phyloP scores from a whole-genome alignment of 1,140 invertebrate species.

The Hypothenemus hampei region DNA sequence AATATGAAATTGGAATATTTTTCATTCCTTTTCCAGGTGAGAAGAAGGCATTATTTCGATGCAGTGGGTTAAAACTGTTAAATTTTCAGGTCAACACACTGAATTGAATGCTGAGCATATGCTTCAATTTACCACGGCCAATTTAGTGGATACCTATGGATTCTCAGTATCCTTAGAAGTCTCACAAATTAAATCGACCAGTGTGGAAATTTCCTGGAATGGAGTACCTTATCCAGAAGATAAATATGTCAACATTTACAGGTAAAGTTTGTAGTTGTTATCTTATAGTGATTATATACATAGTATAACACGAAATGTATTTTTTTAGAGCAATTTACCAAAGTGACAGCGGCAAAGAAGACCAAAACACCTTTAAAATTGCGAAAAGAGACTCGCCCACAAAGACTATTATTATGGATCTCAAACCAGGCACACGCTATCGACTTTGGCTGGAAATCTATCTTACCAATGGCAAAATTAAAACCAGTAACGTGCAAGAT shows the following conservation, averaged over 20 bases:
- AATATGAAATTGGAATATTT: slow-evolving; percentile 71
- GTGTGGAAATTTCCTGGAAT: slow-evolving; percentile 71
- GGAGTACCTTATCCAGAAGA: slow-evolving; percentile 82
- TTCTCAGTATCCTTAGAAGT: slow-evolving; percentile 74
- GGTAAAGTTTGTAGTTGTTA: slow-evolving; percentile 36
- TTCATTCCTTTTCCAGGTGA: slow-evolving; percentile 64
- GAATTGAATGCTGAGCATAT: slow-evolving; percentile 66
- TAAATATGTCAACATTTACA: slow-evolving; percentile 86
- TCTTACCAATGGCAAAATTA: slow-evolving; percentile 81
- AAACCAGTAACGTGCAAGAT: slow-evolving; percentile 82
- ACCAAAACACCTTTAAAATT: slow-evolving; percentile 77
- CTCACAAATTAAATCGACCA: slow-evolving; percentile 65
- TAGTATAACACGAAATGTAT: not conserved
- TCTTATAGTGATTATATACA: not conserved
- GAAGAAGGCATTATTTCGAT: not conserved
- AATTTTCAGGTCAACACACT: slow-evolving; percentile 56
- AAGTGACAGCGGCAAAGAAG: slow-evolving; percentile 66
- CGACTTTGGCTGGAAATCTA: slow-evolving; percentile 82
- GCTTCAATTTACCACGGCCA: slow-evolving; percentile 58
- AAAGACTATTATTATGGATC: slow-evolving; percentile 60
- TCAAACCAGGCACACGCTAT: slow-evolving; percentile 78
- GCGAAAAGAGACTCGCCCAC: slow-evolving; percentile 73
- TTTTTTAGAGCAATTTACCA: slow-evolving; percentile 64
- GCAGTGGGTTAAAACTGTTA: not conserved
- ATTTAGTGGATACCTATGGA: slow-evolving; percentile 55